Evolutionary conservation across 2,888 invertebrate genomes (phyloP), one percentile per base, ranked within the genome.

Genomic region (Nomada ruficornis): DNA sequence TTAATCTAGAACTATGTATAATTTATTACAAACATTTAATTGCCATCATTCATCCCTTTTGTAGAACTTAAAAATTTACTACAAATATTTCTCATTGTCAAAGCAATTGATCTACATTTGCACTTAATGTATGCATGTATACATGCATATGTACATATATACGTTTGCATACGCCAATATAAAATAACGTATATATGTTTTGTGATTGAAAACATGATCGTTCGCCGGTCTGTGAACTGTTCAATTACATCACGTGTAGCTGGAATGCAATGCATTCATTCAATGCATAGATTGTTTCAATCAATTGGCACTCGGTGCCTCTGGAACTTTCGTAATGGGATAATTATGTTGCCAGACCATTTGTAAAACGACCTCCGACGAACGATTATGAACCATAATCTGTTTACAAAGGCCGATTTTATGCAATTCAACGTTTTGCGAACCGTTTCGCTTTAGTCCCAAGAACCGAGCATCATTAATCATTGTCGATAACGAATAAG

Each of bases 311-410:
- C 84, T 84, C 71, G 75, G 77, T 76, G 80, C 65, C 77, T 89
- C 88, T 86, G 83, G 88, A 89, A 88, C 87, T 86, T 89, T 89
- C 86, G 82, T 81, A 82, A 83, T 77, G 73, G 86, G 54, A 80
- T 79, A 86, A 80, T 84, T 81, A 82, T 76, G 79, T 81, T 86
- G 77, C 81, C 81, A 81, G 71, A 74, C 77, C 71, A 69, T 78
- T 75, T 62, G 78, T 76, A 76, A 83, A 73, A 59, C 74, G 80
- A 77, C 64, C 59, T 75, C 64, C 59, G 69, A 65, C 50, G 60
- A 76, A 64, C 52, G 78, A 86, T 80, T 78, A 86, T 80, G 82
- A 77, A 69, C 78, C 29, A 65, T 82, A 82, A 86, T 86, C 68
- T 84, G 84, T 76, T 77, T 75, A 84, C 76, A 84, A 86, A 86